phyloP scores from a whole-genome alignment of 1,140 invertebrate genomes.

The Papilio polyxenes region DNA sequence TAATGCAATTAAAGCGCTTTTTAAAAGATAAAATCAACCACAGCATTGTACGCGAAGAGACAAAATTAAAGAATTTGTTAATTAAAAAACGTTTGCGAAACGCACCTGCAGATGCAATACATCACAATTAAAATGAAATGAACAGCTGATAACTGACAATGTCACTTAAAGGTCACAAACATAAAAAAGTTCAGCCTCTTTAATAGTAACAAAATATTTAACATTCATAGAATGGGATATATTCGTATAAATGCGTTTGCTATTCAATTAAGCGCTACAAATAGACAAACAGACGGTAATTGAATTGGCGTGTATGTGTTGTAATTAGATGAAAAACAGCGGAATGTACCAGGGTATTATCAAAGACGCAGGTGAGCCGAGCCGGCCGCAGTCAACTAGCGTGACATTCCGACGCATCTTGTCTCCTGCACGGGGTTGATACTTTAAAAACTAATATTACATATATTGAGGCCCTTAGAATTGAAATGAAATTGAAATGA shows the following conservation, averaged over 20 bases:
- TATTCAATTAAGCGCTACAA: slow-evolving; percentile 19
- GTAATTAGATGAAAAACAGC: slow-evolving; percentile 31
- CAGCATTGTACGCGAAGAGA: background rate
- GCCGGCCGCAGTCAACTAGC: background rate
- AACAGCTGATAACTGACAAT: slow-evolving; percentile 19
- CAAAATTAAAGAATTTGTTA: background rate
- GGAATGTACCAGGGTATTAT: slow-evolving; percentile 26
- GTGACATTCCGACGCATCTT: slow-evolving; percentile 27
- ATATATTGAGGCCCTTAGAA: background rate
- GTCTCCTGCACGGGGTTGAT: background rate
- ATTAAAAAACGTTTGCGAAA: background rate
- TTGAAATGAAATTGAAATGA: too few species aligned
- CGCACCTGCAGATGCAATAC: background rate
- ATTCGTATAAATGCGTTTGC: background rate
- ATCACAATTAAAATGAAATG: background rate
- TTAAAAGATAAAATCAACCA: background rate
- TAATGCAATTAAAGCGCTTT: background rate
- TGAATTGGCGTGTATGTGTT: slow-evolving; percentile 26
- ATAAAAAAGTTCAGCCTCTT: slow-evolving; percentile 5
- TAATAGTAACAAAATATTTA: background rate
- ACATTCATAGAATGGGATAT: background rate
- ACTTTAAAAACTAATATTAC: background rate
- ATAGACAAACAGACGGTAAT: slow-evolving; percentile 18
- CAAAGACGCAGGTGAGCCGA: slow-evolving; percentile 30
- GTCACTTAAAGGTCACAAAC: slow-evolving; percentile 14